A percentile compares a stretch with the other conserved stretches of the same genome.
Conservation (phyloP, 2,888 invertebrate genomes). For the Polyommatus iphigenia region DNA sequence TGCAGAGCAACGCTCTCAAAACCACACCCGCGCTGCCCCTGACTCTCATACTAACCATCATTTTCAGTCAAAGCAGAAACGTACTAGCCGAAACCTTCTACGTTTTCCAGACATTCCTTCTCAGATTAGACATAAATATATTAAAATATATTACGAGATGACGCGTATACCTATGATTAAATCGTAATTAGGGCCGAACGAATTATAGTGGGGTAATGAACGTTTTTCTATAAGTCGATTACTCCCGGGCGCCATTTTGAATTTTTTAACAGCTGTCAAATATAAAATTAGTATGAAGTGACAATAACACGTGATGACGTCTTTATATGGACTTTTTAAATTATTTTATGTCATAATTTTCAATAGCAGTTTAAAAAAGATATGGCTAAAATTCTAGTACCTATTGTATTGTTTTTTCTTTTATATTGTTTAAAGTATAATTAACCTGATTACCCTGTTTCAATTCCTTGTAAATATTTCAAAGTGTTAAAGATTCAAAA, state of each 20-base stretch:
- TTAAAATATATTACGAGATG: slow-evolving; percentile 29
- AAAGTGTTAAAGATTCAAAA: background rate
- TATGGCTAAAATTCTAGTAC: background rate
- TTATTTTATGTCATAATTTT: background rate
- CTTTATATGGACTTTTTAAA: background rate
- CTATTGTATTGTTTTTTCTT: background rate
- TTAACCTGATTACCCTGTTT: background rate
- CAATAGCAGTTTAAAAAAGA: too few relatives aligned
- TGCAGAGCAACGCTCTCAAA: slow-evolving; percentile 72
- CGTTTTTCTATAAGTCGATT: slow-evolving; percentile 10
- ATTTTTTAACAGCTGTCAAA: background rate
- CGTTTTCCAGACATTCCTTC: background rate
- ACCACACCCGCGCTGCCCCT: slow-evolving; percentile 48
- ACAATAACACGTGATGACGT: background rate
- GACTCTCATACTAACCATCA: slow-evolving; percentile 48
- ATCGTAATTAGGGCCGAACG: slow-evolving; percentile 1
- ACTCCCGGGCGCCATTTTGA: slow-evolving; percentile 13
- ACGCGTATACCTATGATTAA: slow-evolving; percentile 17
- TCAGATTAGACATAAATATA: slow-evolving; percentile 23
- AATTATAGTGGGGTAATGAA: slow-evolving; percentile 19
- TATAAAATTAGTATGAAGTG: background rate
- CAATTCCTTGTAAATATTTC: background rate
- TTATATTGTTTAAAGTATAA: background rate
- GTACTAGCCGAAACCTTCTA: slow-evolving; percentile 36
- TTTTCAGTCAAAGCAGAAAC: slow-evolving; percentile 47